Base-by-base conservation (phyloP, 2,797 vertebrate species). In the Argyrosomus regius region DNA sequence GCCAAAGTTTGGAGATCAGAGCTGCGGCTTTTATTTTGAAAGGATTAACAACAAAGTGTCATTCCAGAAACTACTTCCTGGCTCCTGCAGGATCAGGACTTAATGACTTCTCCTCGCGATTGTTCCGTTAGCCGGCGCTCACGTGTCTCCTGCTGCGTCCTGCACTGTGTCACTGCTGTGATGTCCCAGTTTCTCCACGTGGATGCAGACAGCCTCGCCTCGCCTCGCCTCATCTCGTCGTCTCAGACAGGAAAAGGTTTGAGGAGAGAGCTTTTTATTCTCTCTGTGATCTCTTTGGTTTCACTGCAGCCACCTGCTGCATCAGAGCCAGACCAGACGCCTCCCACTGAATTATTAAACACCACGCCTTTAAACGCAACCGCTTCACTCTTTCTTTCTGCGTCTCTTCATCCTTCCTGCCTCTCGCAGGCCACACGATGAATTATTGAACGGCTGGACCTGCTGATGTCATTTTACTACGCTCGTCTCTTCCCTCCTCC, bases 271-370 rank as follows among this genome's bases (percentile, higher is more conserved):
- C 10, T 39, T 80, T 50, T 65, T 20, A 26, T 56, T 72, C 60
- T 53, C 60, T 26, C 70, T 81, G 50, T 86, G 80, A 78, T 85
- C 61, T 76, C 48, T 60, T 4, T 28, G 72, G 81, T 87, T 77
- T 53, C 76, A 22, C 64, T 78, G 84, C 82, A 78, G 84, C 82
- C 86, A 88, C 84, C 86, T 87, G 85, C 85, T 88, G 83, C 83
- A 79, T 84, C 83, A 63, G 65, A 82, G 61, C 31, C 75, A 41
- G 71, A 68, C 76, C 85, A 86, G 84, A 83, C 85, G 45, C 72
- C 67, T 39, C 64, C 62, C 7, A 31, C 67, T 89, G 82, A 85
- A 89, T 91, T 77, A 89, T 89, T 89, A 45, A 90, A 78, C 77
- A 54, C 24, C n/a, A 3, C 4, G 61, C 67, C 71, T 79, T 62